Base-by-base conservation (phyloP, 2,797 vertebrate species). In the Enteromius trimaculatus region DNA sequence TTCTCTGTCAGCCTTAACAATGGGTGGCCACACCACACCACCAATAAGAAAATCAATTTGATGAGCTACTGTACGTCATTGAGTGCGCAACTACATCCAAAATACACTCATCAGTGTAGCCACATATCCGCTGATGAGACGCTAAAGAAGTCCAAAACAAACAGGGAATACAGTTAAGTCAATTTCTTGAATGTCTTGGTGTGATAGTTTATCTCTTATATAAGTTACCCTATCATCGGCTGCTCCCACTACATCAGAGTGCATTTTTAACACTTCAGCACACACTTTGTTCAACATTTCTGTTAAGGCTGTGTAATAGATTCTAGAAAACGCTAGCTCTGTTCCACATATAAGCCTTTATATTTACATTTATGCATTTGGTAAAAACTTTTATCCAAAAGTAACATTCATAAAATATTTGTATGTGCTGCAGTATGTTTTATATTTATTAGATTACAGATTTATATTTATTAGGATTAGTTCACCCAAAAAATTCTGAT, bases 41-140 rank as follows among this genome's bases (percentile, higher is more conserved):
- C 74, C 66, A 77, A 82, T 65, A 76, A 64, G 58, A 86, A 87
- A 85, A 47, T 71, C 37, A 66, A 87, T 87, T 68, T 84, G 75
- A 80, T 75, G 65, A 64, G 84, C 60, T 86, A 84, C 84, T 66
- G 77, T 87, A 77, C 77, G 55, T 80, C 81, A 71, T 42, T 65
- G 62, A 42, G 19, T n/a, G 62, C 3, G 26, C 31, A 55, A n/a
- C 49, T 21, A 60, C 76, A 81, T 87, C 88, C 88, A 90, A 90
- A 86, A 84, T 47, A 87, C 85, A 89, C 87, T 87, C 66, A 79
- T 88, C 74, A 66, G 60, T 74, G 44, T 55, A 80, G 55, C 75
- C 81, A 53, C 58, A 75, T 79, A 74, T 53, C 76, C 64, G 76
- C 81, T 75, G 39, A 64, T 17, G 69, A 85, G 83, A 85, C 16